Evolutionary conservation across 2,888 invertebrate species (phyloP), one percentile per base, ranked within the genome.

Genomic region (Leptinotarsa haldemani): DNA sequence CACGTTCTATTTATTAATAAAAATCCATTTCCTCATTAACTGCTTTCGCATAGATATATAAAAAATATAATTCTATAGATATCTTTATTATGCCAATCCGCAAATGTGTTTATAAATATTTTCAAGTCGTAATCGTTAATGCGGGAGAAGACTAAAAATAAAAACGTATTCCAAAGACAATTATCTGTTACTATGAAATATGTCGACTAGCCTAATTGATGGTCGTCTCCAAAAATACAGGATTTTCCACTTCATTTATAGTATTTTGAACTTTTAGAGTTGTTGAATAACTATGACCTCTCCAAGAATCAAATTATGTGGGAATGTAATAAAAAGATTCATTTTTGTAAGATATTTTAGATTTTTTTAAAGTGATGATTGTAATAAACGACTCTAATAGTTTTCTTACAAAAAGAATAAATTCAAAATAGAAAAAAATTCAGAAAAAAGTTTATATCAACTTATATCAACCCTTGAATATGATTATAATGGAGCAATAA

Each of bases 21-120:
- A 66, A 47, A 63, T 40, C 70, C 30, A 70, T 65, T 70, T 73
- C 73, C 73, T 73, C 73, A 73, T 73, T 70, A 73, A 73, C 66
- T 52, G 22, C 25, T 22, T 50, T n/a, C 18, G 53, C 25, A 48
- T n/a, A n/a, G n/a, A n/a, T 66, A 16, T n/a, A 40, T 40, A 20
- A 52, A 66, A 61, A 61, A 30, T 40, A n/a, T 40, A 9, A 61
- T 61, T n/a, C 30, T 3, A n/a, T 12, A n/a, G 3, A 61, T 30
- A 61, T 22, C 5, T 30, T n/a, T 61, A 61, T n/a, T 40, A 61
- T 16, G 56, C 22, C 15, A 22, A 56, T 25, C 12, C 56, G 15
- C 18, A 22, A 61, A 30, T 15, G n/a, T n/a, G 30, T 40, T 7
- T 30, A 15, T 25, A 12, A 40, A 61, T 56, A 56, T 56, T 20